phyloP scores from a whole-genome alignment of 2,888 invertebrate species.

The Lasioglossum figueresi region DNA sequence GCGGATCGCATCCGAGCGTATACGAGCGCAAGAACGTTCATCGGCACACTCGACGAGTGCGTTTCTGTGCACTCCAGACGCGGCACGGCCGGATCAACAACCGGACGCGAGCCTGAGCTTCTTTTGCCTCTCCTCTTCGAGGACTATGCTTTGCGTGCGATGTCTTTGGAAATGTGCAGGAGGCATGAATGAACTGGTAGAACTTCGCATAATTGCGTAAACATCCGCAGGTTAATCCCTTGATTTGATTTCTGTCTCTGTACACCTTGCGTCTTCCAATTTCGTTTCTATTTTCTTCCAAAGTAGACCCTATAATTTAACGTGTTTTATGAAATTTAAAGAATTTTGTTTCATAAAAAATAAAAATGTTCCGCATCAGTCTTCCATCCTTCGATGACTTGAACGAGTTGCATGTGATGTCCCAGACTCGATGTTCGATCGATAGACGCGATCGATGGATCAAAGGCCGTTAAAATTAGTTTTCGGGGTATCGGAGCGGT shows the following conservation, averaged over 20 bases:
- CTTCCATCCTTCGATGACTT: neutral
- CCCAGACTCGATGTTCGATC: neutral
- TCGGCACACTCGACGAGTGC: slow-evolving; percentile 34
- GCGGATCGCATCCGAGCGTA: slow-evolving; percentile 42
- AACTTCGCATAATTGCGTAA: neutral
- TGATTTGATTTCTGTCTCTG: neutral
- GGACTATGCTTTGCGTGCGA: neutral
- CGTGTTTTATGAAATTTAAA: neutral
- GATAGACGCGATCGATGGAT: neutral
- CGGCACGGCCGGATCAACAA: slow-evolving; percentile 52
- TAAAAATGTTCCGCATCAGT: neutral
- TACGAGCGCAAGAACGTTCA: slow-evolving; percentile 44
- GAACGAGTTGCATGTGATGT: neutral
- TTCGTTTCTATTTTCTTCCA: neutral
- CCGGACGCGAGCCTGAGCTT: slow-evolving; percentile 51
- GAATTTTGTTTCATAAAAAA: neutral
- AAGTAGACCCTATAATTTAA: neutral
- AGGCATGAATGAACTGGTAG: neutral
- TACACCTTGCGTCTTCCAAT: neutral
- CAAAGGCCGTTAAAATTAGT: slow-evolving; percentile 49
- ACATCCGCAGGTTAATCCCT: neutral
- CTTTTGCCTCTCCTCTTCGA: slow-evolving; percentile 25
- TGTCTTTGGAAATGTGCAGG: neutral
- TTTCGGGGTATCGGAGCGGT: slow-evolving; percentile 33
- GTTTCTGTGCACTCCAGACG: slow-evolving; percentile 39